phyloP scores from a whole-genome alignment of 2,113 vertebrate genomes.

The Pollachius pollachius region DNA sequence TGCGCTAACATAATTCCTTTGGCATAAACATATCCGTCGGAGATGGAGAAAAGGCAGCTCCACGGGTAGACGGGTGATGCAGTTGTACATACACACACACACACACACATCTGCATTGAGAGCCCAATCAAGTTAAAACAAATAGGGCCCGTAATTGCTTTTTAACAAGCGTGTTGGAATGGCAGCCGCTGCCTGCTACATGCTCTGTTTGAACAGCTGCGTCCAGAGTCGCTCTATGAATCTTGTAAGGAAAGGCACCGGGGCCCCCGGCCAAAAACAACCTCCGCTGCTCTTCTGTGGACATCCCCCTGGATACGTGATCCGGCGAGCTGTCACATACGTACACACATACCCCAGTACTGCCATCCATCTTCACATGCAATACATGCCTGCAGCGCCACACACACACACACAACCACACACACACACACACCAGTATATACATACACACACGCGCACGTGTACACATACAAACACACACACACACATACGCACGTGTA shows the following conservation, averaged over 20 bases:
- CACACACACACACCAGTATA: too few relatives aligned
- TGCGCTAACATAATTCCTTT: too few relatives aligned
- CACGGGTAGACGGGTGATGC: conserved; percentile 46
- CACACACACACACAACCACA: conserved; percentile 7
- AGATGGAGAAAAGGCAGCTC: conserved; percentile 35
- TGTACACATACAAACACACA: too few relatives aligned
- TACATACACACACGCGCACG: too few relatives aligned
- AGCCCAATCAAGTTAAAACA: conserved; percentile 72
- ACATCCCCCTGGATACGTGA: conserved; percentile 61
- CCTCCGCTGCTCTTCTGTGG: conserved; percentile 51
- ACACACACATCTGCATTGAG: conserved; percentile 67
- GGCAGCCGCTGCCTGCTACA: conserved; percentile 53
- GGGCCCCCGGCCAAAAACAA: conserved; percentile 65
- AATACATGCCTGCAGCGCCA: background rate
- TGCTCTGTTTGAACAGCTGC: conserved; percentile 77
- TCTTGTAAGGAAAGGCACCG: conserved; percentile 57
- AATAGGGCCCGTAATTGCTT: conserved; percentile 73
- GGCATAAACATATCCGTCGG: conserved; percentile 16
- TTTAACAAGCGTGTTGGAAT: conserved; percentile 75
- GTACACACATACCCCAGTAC: conserved; percentile 13
- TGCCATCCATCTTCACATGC: conserved; percentile 11
- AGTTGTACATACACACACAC: conserved; percentile 50
- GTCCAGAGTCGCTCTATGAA: conserved; percentile 52
- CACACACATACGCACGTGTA: too few relatives aligned
- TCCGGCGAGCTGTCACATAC: conserved; percentile 49